Evolutionary conservation across 2,797 vertebrate genomes (phyloP).

Genomic region (Spondyliosoma cantharus): DNA sequence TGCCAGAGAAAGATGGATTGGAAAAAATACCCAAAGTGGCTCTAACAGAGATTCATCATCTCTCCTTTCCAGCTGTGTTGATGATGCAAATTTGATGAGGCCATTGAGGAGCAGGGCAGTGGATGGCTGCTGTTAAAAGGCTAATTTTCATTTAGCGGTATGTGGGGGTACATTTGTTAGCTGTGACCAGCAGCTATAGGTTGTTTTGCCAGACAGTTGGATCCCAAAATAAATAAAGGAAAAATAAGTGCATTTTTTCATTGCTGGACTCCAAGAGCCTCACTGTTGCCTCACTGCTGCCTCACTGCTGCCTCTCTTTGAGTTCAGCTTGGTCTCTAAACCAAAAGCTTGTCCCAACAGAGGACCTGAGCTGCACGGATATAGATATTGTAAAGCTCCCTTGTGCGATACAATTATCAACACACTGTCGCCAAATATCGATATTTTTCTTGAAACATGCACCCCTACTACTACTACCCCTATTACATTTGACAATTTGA

Average conservation of each 20-base stretch:
- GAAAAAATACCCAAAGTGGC: conserved; percentile 76
- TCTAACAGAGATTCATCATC: conserved; percentile 71
- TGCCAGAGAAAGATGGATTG: conserved; percentile 77
- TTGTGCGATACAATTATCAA: too few relatives aligned
- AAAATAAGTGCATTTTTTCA: neutral
- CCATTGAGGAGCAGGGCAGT: conserved; percentile 55
- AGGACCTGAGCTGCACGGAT: neutral
- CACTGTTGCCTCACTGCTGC: neutral
- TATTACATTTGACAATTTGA: neutral
- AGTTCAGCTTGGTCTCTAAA: conserved; percentile 17
- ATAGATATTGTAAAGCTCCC: too few relatives aligned
- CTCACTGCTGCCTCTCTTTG: too few relatives aligned
- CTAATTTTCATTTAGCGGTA: conserved; percentile 60
- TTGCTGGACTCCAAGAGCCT: neutral
- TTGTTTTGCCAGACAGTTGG: conserved; percentile 30
- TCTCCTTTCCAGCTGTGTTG: conserved; percentile 75
- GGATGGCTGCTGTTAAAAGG: conserved; percentile 56
- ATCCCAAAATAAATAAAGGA: conserved; percentile 25
- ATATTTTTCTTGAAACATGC: too few relatives aligned
- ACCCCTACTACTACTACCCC: too few relatives aligned
- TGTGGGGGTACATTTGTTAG: conserved; percentile 48
- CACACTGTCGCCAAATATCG: too few relatives aligned
- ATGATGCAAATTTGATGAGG: conserved; percentile 77
- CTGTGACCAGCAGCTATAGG: conserved; percentile 38
- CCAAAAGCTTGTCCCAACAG: neutral